These are phyloP conservation scores for Drosophila ironensis DNA, from an alignment of 1,140 invertebrate genomes.

Conservation along the genomic window DNA sequence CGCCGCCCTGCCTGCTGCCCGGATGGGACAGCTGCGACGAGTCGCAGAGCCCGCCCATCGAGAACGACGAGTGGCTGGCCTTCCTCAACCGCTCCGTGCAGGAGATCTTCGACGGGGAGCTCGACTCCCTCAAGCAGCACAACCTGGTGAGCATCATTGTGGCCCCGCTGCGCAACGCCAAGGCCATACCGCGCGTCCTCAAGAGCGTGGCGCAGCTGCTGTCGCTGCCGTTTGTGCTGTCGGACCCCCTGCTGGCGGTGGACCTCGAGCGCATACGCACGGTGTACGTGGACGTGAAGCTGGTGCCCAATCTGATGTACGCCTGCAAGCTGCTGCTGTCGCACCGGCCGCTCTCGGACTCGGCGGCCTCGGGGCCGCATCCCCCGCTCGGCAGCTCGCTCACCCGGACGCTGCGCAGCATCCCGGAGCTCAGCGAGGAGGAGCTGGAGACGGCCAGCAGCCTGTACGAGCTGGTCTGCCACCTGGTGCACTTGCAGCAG, in stretches of 20 bases:
- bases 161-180: conserved; percentile 86
- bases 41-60: conserved; percentile 85
- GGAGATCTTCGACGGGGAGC: conserved; percentile 89
- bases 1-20: conserved; percentile 74
- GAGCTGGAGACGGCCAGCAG: conserved; percentile 86
- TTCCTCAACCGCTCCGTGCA: conserved; percentile 87
- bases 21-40: conserved; percentile 81
- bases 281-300: conserved; percentile 88
- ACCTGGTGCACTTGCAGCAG: conserved; percentile 87
- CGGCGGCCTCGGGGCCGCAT: conserved; percentile 56
- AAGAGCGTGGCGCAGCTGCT: conserved; percentile 88
- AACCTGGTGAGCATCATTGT: conserved; percentile 89
- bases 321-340: conserved; percentile 86
- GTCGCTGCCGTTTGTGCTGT: conserved; percentile 87
- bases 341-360: conserved; percentile 67
- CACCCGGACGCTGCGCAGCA: conserved; percentile 66
- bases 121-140: conserved; percentile 87
- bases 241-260: conserved; percentile 84
- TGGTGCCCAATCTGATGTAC: conserved; percentile 90
- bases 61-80: conserved; percentile 92
- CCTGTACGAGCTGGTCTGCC: conserved; percentile 87
- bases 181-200: conserved; percentile 85
- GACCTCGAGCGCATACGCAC: conserved; percentile 82
- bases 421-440: conserved; percentile 83
- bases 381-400: conserved; percentile 28